phyloP scores from a whole-genome alignment of 1,140 invertebrate genomes.

The Eubasilissa regina region DNA sequence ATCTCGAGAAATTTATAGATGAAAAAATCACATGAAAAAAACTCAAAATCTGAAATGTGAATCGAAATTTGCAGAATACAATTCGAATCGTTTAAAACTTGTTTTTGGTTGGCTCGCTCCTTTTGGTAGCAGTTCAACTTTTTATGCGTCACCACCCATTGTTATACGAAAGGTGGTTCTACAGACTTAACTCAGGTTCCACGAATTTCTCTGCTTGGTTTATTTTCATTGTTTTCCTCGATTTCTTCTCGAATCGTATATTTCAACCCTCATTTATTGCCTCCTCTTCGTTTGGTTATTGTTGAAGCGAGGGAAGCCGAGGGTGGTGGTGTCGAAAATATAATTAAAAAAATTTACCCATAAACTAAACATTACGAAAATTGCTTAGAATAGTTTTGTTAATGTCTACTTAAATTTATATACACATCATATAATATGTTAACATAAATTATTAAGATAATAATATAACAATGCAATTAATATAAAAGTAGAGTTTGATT shows the following conservation, averaged over 20 bases:
- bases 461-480: not conserved
- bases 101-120: not conserved
- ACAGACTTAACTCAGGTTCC: not conserved
- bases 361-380: not conserved
- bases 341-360: not conserved
- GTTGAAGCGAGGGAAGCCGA: not conserved
- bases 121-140: constrained; percentile 6
- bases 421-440: not conserved
- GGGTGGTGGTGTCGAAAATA: not conserved
- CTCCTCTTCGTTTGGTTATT: not conserved
- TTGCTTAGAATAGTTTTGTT: too few species aligned
- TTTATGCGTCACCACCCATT: constrained; percentile 10
- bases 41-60: constrained; percentile 13
- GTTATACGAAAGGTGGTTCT: not conserved
- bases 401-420: too few species aligned
- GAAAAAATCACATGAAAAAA: not conserved
- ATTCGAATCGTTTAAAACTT: constrained; percentile 16
- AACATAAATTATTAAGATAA: not conserved
- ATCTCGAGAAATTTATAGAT: constrained; percentile 8
- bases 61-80: constrained; percentile 15
- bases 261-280: not conserved
- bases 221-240: constrained; percentile 17
- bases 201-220: not conserved
- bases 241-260: not conserved
- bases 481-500: not conserved